Conservation (phyloP, 2,888 invertebrate genomes). For the Sarcophaga subvicina region DNA sequence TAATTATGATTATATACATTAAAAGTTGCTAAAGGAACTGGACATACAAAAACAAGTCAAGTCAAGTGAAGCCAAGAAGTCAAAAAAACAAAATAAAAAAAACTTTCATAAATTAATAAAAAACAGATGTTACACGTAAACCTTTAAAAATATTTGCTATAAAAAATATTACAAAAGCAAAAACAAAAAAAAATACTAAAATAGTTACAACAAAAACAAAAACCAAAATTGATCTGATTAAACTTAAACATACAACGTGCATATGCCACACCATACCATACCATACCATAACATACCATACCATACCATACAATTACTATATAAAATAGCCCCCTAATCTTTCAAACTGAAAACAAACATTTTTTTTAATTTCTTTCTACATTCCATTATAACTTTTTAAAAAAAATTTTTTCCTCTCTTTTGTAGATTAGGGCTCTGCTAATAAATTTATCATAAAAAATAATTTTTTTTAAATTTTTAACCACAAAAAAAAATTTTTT, state of each 20-base stretch:
- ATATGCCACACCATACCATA: no score
- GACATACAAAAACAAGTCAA: constrained; percentile 65
- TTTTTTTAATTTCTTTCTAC: background rate
- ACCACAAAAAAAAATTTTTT: background rate
- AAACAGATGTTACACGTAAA: constrained; percentile 39
- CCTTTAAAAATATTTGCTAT: constrained; percentile 23
- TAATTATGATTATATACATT: constrained; percentile 60
- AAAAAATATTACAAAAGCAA: no score
- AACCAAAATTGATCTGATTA: no score
- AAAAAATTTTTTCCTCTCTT: background rate
- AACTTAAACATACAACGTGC: no score
- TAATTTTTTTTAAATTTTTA: background rate
- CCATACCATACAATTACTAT: no score
- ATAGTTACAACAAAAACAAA: no score
- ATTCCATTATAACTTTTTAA: background rate
- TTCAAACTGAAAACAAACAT: background rate
- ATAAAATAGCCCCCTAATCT: no score
- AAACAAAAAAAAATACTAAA: no score
- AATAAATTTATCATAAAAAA: background rate
- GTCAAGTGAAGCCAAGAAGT: background rate
- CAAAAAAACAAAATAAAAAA: no score
- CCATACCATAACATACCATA: no score
- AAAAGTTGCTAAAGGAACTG: constrained; percentile 70
- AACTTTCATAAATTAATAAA: background rate
- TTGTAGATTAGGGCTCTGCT: background rate